Evolutionary conservation across 2,888 invertebrate genomes (phyloP), one percentile per base, ranked within the genome.

Genomic region (Caenorhabditis uteleia): DNA sequence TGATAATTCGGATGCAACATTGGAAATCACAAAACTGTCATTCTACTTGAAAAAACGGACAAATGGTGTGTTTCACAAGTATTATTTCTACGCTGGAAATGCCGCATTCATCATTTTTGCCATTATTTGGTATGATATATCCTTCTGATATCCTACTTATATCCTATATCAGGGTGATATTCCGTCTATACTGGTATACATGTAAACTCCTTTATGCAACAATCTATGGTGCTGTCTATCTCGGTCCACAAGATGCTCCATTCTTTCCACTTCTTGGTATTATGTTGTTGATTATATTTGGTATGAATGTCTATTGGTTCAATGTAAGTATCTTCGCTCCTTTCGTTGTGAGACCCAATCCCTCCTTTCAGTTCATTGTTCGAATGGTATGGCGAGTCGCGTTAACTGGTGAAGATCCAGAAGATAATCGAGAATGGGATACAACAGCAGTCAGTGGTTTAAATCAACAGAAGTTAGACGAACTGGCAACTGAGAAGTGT

Each of bases 221-320:
- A 12, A 31, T 77, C 12, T 77, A 77, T 47, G 77, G 75, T 31
- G 77, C 74, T 2, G 75, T 74, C 20, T 73, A 77, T 38, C 38
- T 77, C 23, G 77, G 74, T 20, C 76, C 76, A 16, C 74, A 67
- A 47, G 70, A 76, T 48, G 70, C 74, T 1, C 62, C 73, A 10
- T 70, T 76, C 43, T 74, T 76, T 43, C 71, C 71, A 20, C 45
- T 71, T 29, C 62, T 77, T 20, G 77, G 76, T 1, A 27, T 65
- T 20, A 71, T 76, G 70, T 51, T 77, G n/a, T 25, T 76, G 3
- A 61, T 72, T 27, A 70, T 77, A 26, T 72, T 69, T 25, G 39
- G 47, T 8, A 75, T 77, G 74, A 77, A 77, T 44, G 54, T 77
- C 34, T 77, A 75, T 60, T 77, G 77, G 77, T 77, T 77, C 50